Evolutionary conservation across 2,888 invertebrate genomes (phyloP).

Genomic region (Nomada goodeniana): DNA sequence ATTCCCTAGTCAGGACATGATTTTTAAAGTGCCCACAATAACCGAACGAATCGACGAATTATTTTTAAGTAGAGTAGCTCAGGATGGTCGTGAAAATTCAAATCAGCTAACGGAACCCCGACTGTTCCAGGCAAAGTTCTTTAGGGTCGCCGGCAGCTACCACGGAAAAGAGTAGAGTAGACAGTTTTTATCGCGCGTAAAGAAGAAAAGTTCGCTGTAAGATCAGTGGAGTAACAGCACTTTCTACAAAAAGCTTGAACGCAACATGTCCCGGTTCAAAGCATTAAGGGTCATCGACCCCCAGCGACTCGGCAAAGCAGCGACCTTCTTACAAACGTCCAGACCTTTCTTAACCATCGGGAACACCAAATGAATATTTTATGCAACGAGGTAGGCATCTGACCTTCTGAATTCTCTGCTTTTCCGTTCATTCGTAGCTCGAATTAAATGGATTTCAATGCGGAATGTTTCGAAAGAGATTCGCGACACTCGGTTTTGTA

Average conservation of each 20-base stretch:
- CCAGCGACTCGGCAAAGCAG: slow-evolving; percentile 63
- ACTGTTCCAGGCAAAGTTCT: background rate
- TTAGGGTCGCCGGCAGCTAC: background rate
- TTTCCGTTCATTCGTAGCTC: background rate
- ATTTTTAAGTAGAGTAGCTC: background rate
- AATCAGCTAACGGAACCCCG: slow-evolving; percentile 40
- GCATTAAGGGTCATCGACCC: slow-evolving; percentile 68
- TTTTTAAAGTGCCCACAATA: background rate
- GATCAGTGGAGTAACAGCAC: slow-evolving; percentile 62
- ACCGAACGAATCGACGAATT: background rate
- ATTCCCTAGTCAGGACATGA: background rate
- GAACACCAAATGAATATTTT: slow-evolving; percentile 62
- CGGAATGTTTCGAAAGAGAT: background rate
- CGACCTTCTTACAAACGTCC: slow-evolving; percentile 71
- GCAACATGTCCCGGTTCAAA: slow-evolving; percentile 73
- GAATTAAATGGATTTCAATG: background rate
- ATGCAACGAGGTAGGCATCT: slow-evolving; percentile 41
- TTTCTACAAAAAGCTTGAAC: slow-evolving; percentile 71
- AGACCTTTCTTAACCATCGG: slow-evolving; percentile 71
- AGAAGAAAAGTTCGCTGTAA: slow-evolving; percentile 50
- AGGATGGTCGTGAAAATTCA: slow-evolving; percentile 23
- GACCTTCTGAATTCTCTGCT: slow-evolving; percentile 34
- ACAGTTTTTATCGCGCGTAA: slow-evolving; percentile 10
- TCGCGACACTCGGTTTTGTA: no score
- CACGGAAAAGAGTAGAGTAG: slow-evolving; percentile 11